Conservation (phyloP, 2,797 vertebrate species). For the Tenualosa ilisha region DNA sequence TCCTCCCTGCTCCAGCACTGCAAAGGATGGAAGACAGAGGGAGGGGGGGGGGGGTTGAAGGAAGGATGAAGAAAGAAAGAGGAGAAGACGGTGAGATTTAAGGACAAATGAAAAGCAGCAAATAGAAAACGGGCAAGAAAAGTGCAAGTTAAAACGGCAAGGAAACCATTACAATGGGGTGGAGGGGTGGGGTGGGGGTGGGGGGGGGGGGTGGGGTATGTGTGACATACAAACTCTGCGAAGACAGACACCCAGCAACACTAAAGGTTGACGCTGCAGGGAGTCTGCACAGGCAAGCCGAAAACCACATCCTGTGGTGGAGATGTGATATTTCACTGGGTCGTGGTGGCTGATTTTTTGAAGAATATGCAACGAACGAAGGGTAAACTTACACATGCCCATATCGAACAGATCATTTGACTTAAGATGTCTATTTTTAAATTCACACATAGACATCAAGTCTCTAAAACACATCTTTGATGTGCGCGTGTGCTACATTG, state of each 20-base stretch:
- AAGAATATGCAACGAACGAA: not conserved
- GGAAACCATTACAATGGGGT: constrained; percentile 18
- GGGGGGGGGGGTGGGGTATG: not conserved
- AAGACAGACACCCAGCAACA: not conserved
- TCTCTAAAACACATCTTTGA: constrained; percentile 6
- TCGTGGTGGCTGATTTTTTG: not conserved
- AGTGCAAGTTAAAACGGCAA: not conserved
- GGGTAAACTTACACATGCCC: not conserved
- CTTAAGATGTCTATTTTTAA: constrained; percentile 14
- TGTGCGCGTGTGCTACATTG: not conserved
- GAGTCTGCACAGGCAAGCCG: not conserved
- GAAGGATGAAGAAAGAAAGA: not conserved
- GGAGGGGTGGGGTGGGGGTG: not conserved
- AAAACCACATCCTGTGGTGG: constrained; percentile 40
- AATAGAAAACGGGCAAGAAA: no score
- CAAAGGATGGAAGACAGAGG: not conserved
- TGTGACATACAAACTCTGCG: not conserved
- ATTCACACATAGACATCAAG: not conserved
- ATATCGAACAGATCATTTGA: not conserved
- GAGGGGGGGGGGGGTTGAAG: not conserved
- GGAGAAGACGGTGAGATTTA: not conserved
- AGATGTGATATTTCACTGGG: constrained; percentile 9
- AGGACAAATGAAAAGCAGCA: not conserved
- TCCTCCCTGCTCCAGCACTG: constrained; percentile 95
- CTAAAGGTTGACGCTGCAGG: constrained; percentile 16